These are phyloP conservation scores for Mesoclemmys tuberculata DNA, from an alignment of 2,113 vertebrate species.

Conservation along the genomic window DNA sequence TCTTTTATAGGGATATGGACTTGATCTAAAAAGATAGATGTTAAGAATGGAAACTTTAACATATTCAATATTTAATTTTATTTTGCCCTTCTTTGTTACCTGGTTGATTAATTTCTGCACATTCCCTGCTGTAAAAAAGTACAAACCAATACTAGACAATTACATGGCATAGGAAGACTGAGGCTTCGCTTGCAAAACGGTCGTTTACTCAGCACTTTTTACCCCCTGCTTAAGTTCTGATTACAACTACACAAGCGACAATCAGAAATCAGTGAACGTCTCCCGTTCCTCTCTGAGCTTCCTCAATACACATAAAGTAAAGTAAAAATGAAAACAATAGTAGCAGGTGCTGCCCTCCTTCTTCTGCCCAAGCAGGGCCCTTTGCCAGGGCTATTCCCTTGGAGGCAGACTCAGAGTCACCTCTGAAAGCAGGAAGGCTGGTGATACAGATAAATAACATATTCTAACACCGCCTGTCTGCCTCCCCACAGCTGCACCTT, in stretches of 20 bases:
- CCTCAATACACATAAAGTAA: not conserved
- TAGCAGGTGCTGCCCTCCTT: not conserved
- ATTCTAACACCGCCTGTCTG: not conserved
- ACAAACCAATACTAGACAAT: not conserved
- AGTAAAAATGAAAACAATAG: not conserved
- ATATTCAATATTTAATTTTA: not conserved
- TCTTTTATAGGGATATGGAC: accelerated
- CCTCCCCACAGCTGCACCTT: not conserved
- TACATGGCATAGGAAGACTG: not conserved
- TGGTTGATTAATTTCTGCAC: not conserved
- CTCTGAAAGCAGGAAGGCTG: not conserved
- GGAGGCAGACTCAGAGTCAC: not conserved
- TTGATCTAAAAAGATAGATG: not conserved
- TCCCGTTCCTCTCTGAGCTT: not conserved
- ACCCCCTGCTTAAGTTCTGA: not conserved
- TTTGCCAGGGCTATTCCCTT: not conserved
- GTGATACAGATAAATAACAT: too few relatives aligned
- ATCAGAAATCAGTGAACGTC: not conserved
- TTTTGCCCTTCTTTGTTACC: not conserved
- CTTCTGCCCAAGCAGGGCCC: not conserved
- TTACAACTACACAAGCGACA: not conserved
- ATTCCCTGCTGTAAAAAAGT: not conserved
- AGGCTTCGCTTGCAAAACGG: not conserved
- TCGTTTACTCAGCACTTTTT: not conserved
- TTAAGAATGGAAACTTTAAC: not conserved